These are phyloP conservation scores for Zaprionus vittiger DNA, from an alignment of 1,140 invertebrate species.

Conservation along the genomic window DNA sequence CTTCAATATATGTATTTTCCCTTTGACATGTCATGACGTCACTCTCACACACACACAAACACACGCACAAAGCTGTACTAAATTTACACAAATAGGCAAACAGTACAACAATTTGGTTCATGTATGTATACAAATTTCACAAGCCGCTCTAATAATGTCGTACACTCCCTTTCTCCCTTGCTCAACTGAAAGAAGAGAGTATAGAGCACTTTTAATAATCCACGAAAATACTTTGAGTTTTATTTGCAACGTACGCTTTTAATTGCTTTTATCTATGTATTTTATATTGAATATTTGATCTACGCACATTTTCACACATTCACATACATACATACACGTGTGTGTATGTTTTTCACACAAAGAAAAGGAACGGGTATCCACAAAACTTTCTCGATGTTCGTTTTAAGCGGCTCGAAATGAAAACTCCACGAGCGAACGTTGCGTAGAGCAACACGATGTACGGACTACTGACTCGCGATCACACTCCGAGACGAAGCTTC, in stretches of 20 bases:
- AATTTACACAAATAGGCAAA: conserved; percentile 1
- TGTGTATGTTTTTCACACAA: conserved; percentile 45
- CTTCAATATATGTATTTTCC: neutral
- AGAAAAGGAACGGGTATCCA: conserved; percentile 60
- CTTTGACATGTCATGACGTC: conserved; percentile 20
- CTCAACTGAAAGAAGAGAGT: neutral
- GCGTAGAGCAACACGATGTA: conserved; percentile 51
- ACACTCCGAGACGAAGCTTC: conserved; percentile 18
- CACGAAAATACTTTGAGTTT: neutral
- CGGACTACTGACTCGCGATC: conserved; percentile 46
- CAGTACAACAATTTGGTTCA: conserved; percentile 1
- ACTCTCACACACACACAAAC: conserved; percentile 4
- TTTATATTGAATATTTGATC: conserved; percentile 17
- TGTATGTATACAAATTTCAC: neutral
- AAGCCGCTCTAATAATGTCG: neutral
- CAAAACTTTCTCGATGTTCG: conserved; percentile 68
- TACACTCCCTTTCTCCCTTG: neutral
- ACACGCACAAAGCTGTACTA: neutral
- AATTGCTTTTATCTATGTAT: conserved; percentile 1
- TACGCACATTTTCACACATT: conserved; percentile 31
- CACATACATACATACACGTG: conserved; percentile 44
- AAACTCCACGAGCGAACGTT: conserved; percentile 41
- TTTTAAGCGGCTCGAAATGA: conserved; percentile 20
- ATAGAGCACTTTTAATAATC: neutral
- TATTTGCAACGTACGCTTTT: neutral